A percentile compares a stretch with the other conserved stretches of the same genome.
Conservation (phyloP, 2,888 invertebrate genomes). For the Epistrophe grossulariae region DNA sequence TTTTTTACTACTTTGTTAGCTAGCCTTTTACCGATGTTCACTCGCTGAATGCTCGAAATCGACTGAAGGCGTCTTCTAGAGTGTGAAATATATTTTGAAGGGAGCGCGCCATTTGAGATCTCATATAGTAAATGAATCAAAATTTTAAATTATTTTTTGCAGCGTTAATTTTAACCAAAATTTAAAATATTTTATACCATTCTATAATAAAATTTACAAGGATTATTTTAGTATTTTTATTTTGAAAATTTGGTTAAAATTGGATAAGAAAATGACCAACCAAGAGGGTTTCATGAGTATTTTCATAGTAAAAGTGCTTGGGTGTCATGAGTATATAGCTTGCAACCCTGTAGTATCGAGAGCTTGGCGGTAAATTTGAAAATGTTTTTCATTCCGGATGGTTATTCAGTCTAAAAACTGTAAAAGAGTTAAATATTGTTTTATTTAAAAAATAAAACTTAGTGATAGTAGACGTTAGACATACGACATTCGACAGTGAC, state of each 20-base stretch:
- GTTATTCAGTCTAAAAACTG: conserved; percentile 40
- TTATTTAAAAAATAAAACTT: conserved; percentile 11
- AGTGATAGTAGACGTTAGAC: neutral
- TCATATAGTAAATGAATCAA: conserved; percentile 77
- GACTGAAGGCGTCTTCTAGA: conserved; percentile 86
- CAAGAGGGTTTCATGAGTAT: conserved; percentile 89
- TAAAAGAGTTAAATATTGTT: conserved; percentile 31
- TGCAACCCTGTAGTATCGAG: conserved; percentile 79
- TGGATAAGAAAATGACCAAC: conserved; percentile 79
- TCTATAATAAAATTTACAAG: conserved; percentile 51
- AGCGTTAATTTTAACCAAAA: conserved; percentile 76
- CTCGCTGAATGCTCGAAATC: conserved; percentile 86
- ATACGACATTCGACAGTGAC: neutral
- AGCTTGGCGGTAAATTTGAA: conserved; percentile 84
- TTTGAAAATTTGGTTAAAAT: conserved; percentile 80
- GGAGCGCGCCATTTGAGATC: conserved; percentile 86
- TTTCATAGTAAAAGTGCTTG: conserved; percentile 83
- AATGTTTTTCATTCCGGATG: conserved; percentile 78
- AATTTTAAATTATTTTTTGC: conserved; percentile 77
- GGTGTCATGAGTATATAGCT: conserved; percentile 82
- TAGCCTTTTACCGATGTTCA: conserved; percentile 83
- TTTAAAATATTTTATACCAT: conserved; percentile 13
- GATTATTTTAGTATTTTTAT: conserved; percentile 76
- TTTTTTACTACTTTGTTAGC: conserved; percentile 71
- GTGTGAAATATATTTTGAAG: conserved; percentile 89